phyloP scores from a whole-genome alignment of 35 echinoderm and acorn worm species.

The Lytechinus pictus region DNA sequence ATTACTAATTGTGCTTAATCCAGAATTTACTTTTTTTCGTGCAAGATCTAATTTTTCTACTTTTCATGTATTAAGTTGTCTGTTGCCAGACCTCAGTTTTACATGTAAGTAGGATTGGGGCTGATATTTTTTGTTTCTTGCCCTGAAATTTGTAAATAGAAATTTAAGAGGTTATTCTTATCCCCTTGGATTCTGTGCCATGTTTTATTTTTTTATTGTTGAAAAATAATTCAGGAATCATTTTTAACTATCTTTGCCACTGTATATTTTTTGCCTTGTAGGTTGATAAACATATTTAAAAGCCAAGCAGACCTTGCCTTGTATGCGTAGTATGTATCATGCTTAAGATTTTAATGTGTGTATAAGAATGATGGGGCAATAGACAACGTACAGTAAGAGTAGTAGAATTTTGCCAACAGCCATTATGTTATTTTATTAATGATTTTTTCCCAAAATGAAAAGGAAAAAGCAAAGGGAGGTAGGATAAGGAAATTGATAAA shows the following conservation, averaged over 20 bases:
- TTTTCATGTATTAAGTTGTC: too few species aligned
- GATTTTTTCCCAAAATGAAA: too few species aligned
- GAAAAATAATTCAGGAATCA: background rate
- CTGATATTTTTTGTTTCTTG: background rate
- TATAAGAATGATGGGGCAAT: background rate
- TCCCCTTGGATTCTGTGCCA: background rate
- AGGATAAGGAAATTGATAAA: too few species aligned
- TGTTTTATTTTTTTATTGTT: background rate
- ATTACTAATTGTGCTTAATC: constrained; percentile 6
- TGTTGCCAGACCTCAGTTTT: too few species aligned
- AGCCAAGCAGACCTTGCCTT: background rate
- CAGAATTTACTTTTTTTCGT: background rate
- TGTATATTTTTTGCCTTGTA: background rate
- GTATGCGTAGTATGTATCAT: background rate
- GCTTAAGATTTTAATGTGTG: background rate
- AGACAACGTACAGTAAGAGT: background rate
- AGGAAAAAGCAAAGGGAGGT: too few species aligned
- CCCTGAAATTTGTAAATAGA: background rate
- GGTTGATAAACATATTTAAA: background rate
- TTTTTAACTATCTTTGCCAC: background rate
- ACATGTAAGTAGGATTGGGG: background rate
- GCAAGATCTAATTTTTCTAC: background rate
- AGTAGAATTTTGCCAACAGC: background rate
- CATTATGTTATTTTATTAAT: too few species aligned
- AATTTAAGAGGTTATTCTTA: background rate